Base-by-base conservation (phyloP, 2,113 vertebrate genomes). In the Neoarius graeffei region DNA sequence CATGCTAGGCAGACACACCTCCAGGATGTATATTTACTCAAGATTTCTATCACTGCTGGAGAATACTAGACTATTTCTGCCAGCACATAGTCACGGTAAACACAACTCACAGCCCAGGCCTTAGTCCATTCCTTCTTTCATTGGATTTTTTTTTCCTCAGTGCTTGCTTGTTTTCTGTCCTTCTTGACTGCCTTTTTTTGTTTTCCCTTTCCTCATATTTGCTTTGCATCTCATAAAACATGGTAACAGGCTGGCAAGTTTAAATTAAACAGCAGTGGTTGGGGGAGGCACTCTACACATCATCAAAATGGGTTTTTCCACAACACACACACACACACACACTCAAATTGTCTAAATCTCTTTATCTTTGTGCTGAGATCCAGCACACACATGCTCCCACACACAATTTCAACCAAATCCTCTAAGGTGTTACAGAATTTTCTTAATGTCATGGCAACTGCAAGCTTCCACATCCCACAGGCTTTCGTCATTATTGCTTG, bases 371-470 rank as follows among this genome's bases (percentile, higher is more conserved):
- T 25, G 59, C 35, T 62, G 23, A 23, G 20, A 81, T 81, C 54
- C 62, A 35, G 62, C 91, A 93, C 90, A 92, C 90, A 73, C 83
- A 88, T 52, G 66, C 83, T 85, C 87, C 60, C 74, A 89, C 89
- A 88, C 73, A 81, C 84, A 79, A 81, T 86, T 84, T 88, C 90
- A 83, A 81, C 71, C 27, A 83, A 92, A 95, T 91, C 92, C 92
- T 94, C 89, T 89, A 90, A 87, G 71, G 91, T 76, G 89, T 91
- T 93, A 94, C 92, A 90, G 92, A 92, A 94, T 94, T 92, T 88
- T 92, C 89, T 93, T 94, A 93, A 91, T 91, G 88, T 91, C 92
- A 93, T 94, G 91, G 92, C 92, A 95, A 94, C 94, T 15, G 76
- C 52, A n/a, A 93, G 92, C 92, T 93, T 94, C 91, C 92, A 92